phyloP scores from a whole-genome alignment of 1,140 invertebrate genomes.

The Drosophila trapezifrons region DNA sequence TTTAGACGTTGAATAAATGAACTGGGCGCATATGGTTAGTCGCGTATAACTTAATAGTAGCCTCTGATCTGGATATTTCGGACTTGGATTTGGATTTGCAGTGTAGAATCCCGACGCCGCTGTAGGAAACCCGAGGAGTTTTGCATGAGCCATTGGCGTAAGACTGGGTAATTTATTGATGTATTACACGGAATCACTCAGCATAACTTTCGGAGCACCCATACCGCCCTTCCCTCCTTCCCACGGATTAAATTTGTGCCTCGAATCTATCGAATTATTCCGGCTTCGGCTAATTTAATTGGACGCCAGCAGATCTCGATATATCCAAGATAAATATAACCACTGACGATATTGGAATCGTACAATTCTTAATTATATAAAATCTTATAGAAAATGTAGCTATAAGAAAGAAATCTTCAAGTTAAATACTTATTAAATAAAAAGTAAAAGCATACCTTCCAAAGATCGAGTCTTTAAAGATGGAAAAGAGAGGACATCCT shows the following conservation, averaged over 20 bases:
- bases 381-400: no score
- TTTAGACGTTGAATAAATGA: constrained; percentile 75
- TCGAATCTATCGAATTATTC: constrained; percentile 48
- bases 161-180: constrained; percentile 77
- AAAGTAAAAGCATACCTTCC: not conserved
- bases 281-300: constrained; percentile 62
- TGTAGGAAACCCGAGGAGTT: constrained; percentile 42
- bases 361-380: no score
- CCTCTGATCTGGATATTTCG: constrained; percentile 45
- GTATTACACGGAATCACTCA: constrained; percentile 80
- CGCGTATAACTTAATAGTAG: constrained; percentile 75
- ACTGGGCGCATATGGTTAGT: constrained; percentile 60
- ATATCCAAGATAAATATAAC: not conserved
- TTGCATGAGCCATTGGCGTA: constrained; percentile 51
- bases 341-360: not conserved
- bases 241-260: constrained; percentile 24
- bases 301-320: constrained; percentile 31
- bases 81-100: constrained; percentile 46
- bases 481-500: no score
- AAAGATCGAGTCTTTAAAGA: not conserved
- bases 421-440: no score
- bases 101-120: constrained; percentile 33
- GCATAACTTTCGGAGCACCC: constrained; percentile 70
- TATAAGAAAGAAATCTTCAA: no score
- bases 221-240: constrained; percentile 21